Evolutionary conservation across 92 coral and sea anemone species (phyloP).

Genomic region (Virgularia gustaviana): DNA sequence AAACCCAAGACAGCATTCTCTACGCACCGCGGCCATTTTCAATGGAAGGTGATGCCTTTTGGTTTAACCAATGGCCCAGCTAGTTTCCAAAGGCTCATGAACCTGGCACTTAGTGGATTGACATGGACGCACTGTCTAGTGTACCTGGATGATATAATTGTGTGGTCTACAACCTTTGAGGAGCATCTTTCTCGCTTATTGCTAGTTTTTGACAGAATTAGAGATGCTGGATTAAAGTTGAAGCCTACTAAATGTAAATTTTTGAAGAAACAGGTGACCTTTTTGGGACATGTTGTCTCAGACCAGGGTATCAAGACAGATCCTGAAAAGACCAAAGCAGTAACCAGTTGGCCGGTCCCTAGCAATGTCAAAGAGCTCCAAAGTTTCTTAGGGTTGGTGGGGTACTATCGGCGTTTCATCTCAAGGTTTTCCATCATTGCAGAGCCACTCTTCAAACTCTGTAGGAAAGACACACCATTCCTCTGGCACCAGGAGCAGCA

Average conservation of each 20-base stretch:
- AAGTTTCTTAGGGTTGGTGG: constrained; percentile 11
- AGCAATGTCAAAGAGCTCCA: constrained; percentile 29
- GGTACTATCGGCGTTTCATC: neutral
- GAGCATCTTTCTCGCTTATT: constrained; percentile 36
- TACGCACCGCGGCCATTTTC: constrained; percentile 36
- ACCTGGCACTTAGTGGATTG: constrained; percentile 34
- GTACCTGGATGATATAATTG: constrained; percentile 53
- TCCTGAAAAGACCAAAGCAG: constrained; percentile 46
- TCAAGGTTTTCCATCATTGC: neutral
- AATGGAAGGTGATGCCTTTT: constrained; percentile 37
- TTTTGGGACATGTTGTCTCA: constrained; percentile 42
- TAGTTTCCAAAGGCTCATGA: constrained; percentile 45
- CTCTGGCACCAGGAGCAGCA: neutral
- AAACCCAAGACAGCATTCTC: constrained; percentile 36
- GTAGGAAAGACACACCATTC: neutral
- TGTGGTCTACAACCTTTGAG: constrained; percentile 46
- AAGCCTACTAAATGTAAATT: constrained; percentile 43
- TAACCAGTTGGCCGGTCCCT: constrained; percentile 47
- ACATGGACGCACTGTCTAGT: constrained; percentile 53
- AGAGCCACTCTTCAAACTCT: neutral
- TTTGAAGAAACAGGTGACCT: constrained; percentile 26
- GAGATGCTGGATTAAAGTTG: constrained; percentile 41
- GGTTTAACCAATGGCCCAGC: constrained; percentile 45
- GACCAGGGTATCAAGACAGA: constrained; percentile 44
- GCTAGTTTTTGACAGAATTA: constrained; percentile 35